Evolutionary conservation across 2,888 invertebrate species (phyloP), one percentile per base, ranked within the genome.

Genomic region (Tolmerus cingulatus): DNA sequence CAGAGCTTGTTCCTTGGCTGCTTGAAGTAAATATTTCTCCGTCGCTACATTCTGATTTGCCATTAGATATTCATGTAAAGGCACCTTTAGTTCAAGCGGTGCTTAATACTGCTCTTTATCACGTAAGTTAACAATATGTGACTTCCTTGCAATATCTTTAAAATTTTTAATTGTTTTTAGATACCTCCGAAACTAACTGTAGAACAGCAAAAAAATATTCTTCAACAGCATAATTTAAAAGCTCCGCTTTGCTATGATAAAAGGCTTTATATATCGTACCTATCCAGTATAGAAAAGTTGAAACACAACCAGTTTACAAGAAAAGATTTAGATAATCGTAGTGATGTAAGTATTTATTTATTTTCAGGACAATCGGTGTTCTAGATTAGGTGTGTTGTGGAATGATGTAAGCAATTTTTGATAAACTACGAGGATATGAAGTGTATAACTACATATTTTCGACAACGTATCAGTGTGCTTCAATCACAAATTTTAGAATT

Each of bases 11-110:
- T 91, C 98, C 99, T 0, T 99, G 99, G 99, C 93, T 99, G 46
- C 94, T 99, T 88, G 99, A 99, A 94, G 97, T 97, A 74, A 97
- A 98, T 92, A 97, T 97, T 90, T 97, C 97, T 0, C 98, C 97
- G 2, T 97, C 97, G n/a, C 92, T 98, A 86, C 97, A 97, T 93
- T 97, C 97, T 86, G 95, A 97, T 40, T 96, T 97, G 9, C 96
- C 97, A 0, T 93, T 99, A 86, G 99, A 99, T 92, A 94, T 97
- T 89, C 96, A 97, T 90, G 98, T 99, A 78, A 99, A 99, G 92
- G 98, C 98, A 0, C 98, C 98, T 0, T 93, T 99, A 90, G 97
- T 99, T 66, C 95, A 95, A 89, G 96, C 97, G 66, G 95, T 99
- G 87, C 95, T 99, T 89, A 98, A 99, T 93, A 95, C 99, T 87